Evolutionary conservation across 2,113 vertebrate genomes (phyloP), one percentile per base, ranked within the genome.

Genomic region (Heliornis fulica): DNA sequence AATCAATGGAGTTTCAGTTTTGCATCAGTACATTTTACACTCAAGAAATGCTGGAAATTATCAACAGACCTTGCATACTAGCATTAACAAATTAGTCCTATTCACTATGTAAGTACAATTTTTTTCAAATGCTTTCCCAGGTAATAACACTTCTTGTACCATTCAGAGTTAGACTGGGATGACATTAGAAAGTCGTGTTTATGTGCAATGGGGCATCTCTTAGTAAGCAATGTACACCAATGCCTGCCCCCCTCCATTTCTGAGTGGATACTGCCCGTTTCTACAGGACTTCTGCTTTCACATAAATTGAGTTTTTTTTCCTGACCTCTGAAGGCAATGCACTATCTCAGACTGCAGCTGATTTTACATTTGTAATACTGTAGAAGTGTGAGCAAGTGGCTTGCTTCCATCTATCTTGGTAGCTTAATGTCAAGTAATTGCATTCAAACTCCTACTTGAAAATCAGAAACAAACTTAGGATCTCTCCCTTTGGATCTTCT

Each of bases 401-500:
- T 87, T 82, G 61, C 53, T 94, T 95, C 93, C 66, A 65, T 61
- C 79, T 84, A 57, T 79, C 54, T 46, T 80, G 38, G 92, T 84
- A 95, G 87, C 66, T 66, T 89, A 53, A 3, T 32, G 56, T 75
- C 72, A 56, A 89, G 46, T 45, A 75, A 87, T 60, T 90, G 80
- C 88, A 87, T 91, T 83, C 76, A 90, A 79, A 90, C 59, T 84
- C 65, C 80, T 80, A 32, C 60, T 82, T 93, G 96, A 83, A 96
- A 96, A 94, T 87, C 90, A 94, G 93, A 94, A 97, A 88, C 65
- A 91, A 93, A 84, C 72, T 72, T 1, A 60, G 65, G 43, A 92
- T 92, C 82, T 81, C 85, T 69, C 83, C 80, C 92, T 93, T 75
- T 87, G 91, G 91, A 95, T 96, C 97, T 95, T 94, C 97, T 91